Evolutionary conservation across 2,888 invertebrate species (phyloP).

Genomic region (Actias luna): DNA sequence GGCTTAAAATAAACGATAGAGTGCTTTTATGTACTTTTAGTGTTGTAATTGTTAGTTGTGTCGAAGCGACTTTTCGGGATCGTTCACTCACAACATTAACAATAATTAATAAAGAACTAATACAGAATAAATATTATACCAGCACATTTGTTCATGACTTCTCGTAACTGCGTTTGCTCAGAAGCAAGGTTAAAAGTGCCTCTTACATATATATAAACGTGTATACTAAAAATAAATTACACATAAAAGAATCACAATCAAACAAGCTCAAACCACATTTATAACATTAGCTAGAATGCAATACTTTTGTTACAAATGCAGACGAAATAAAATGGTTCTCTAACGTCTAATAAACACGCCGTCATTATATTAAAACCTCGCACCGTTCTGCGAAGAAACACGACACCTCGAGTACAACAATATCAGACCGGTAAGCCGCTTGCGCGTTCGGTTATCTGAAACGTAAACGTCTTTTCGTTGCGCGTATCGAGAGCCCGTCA

Average conservation of each 20-base stretch:
- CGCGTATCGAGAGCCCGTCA: background rate
- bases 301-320: no score
- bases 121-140: background rate
- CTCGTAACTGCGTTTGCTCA: no score
- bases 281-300: no score
- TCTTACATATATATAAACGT: no score
- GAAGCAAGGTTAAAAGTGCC: no score
- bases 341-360: no score
- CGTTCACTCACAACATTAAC: background rate
- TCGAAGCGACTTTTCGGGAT: background rate
- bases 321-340: no score
- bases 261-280: no score
- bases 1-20: slow-evolving; percentile 58
- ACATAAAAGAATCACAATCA: no score
- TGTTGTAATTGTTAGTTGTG: slow-evolving; percentile 30
- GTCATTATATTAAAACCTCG: no score
- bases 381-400: background rate
- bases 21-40: slow-evolving; percentile 58
- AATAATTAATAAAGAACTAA: background rate
- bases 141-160: no score
- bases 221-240: no score
- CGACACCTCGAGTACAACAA: background rate
- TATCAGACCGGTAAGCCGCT: background rate
- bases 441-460: background rate
- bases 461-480: background rate